Base-by-base conservation (phyloP, 1,140 invertebrate species). In the Hyphantria cunea region DNA sequence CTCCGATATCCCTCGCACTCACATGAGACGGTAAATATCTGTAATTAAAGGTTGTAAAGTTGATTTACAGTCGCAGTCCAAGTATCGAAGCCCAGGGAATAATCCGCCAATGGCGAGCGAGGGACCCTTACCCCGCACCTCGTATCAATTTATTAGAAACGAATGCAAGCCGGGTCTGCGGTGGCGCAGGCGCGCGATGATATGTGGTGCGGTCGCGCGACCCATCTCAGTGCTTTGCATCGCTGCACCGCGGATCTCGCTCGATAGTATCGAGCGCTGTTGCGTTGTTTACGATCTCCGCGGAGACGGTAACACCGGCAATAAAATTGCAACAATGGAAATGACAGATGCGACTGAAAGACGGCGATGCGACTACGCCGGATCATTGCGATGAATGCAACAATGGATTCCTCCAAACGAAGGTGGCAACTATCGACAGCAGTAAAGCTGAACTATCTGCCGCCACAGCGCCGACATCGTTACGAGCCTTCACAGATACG, bases 1-100 rank as follows among this genome's bases (percentile, higher is more conserved):
- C 86, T 80, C 78, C 82, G 84, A 86, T 84, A 89, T 80, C 80
- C 80, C 85, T 72, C 82, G 77, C 84, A 74, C 77, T 82, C 80
- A 78, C 82, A 88, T 86, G 80, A 84, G 84, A 90, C 77, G 82
- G 86, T 82, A 85, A 90, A 90, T 88, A 87, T 90, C 82, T 90
- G 85, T 89, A 90, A 90, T 90, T 90, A 90, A 89, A 88, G 83
- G 87, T 84, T 88, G 85, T 90, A 90, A 90, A 90, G 79, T 87
- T 90, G 87, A 90, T 90, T 90, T 90, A 90, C 85, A 87, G 74
- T 83, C 68, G 77, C 70, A 77, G 78, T 53, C 73, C 64, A 78
- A 80, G 82, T 70, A 82, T 82, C 76, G 79, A 78, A 68, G 76
- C 71, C 72, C 70, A 74, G 72, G 81, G 80, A 75, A 78, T 76